Conservation (phyloP, 37 sponge, comb jelly and placozoan species). For the Eunapius fragilis region DNA sequence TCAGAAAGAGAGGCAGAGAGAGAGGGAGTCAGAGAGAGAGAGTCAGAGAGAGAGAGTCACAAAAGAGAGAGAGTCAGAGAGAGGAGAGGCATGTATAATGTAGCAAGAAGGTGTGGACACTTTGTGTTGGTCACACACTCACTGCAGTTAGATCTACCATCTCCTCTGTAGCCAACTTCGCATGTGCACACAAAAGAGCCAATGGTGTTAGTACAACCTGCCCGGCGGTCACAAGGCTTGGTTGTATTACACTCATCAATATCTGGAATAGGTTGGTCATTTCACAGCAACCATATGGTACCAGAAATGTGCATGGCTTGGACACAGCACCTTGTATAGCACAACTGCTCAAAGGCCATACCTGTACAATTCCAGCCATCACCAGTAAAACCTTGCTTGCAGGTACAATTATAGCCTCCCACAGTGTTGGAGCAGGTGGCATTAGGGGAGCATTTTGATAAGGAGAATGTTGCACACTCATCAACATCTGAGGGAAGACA, state of each 20-base stretch:
- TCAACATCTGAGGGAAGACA: conserved; percentile 23
- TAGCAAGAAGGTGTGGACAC: background rate
- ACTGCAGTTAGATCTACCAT: background rate
- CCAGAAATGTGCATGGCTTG: background rate
- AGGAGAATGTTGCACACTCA: conserved; percentile 7
- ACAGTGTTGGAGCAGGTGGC: conserved; percentile 13
- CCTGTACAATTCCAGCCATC: conserved; percentile 10
- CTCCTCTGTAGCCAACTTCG: conserved; percentile 24
- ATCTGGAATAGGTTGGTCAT: background rate
- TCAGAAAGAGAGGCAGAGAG: background rate
- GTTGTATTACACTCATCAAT: conserved; percentile 6
- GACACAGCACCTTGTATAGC: background rate
- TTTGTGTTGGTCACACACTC: background rate
- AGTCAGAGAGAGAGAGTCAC: too few relatives aligned
- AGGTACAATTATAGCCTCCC: conserved; percentile 23
- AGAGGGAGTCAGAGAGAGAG: too few relatives aligned
- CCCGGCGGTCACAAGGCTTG: conserved; percentile 13
- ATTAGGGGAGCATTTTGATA: background rate
- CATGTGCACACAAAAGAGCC: conserved; percentile 44
- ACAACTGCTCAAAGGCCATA: background rate
- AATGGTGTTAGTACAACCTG: conserved; percentile 43
- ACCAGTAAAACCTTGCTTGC: conserved; percentile 25
- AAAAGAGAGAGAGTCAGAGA: too few relatives aligned
- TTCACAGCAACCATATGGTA: background rate
- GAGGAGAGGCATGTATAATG: background rate